Base-by-base conservation (phyloP, 2,888 invertebrate species). In the Siphlonurus alternatus region DNA sequence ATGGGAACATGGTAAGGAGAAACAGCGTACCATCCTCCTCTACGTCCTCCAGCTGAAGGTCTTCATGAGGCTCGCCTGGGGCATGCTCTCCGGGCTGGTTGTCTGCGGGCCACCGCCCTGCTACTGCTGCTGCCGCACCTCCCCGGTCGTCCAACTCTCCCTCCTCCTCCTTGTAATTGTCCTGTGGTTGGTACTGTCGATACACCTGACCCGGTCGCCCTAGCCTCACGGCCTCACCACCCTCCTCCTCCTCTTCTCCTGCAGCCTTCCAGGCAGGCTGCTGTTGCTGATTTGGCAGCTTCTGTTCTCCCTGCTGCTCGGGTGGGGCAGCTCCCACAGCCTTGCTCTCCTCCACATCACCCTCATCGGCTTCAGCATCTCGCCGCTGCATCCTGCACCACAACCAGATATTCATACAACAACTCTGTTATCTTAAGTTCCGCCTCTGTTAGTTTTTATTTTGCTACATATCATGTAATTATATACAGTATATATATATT, bases 11-110 rank as follows among this genome's bases (percentile, higher is more conserved):
- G n/a, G n/a, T 53, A 60, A 53, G n/a, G 53, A 10, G n/a, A 63
- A 2, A 59, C 38, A 22, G 60, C 71, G 71, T 71, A 79, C 79
- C 80, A 71, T 80, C 80, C 69, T 78, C 80, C 66, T 76, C 78
- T 63, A 73, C 74, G 20, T 56, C 75, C 65, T 77, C 76, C 54
- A 75, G 69, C 67, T 74, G 75, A 64, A 76, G 70, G 25, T 73
- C 74, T 65, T 65, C 66, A 38, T 68, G 66, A 53, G 5, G n/a
- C n/a, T 56, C 56, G 7, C 56, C 56, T 22, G 56, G 7, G 5
- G 22, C 19, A 56, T 56, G 56, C 38, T 38, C 38, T 38, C 38
- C 38, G 15, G 38, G 38, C 19, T 56, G 56, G 56, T 56, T 56
- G 7, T 22, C 56, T 7, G 15, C 56, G 20, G n/a, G n/a, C 56